Percentiles rank a stretch among this genome's conserved stretches.
phyloP scores from a whole-genome alignment of 2,113 vertebrate species.

The Procavia capensis region DNA sequence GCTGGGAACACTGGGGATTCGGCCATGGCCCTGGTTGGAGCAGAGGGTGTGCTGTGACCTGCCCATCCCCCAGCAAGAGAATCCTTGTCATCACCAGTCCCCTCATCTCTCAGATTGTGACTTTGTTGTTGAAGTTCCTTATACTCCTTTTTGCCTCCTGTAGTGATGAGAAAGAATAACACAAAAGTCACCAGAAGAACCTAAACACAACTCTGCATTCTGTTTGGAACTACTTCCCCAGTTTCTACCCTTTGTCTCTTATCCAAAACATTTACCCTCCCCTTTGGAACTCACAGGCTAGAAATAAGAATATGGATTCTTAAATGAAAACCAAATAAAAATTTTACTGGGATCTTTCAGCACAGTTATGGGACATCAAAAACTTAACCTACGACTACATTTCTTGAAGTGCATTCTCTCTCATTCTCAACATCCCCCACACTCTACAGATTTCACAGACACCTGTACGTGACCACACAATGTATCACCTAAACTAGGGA shows the following conservation, averaged over 20 bases:
- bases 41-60: background rate
- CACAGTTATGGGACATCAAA: background rate
- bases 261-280: background rate
- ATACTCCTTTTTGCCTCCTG: background rate
- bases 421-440: background rate
- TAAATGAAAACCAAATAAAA: constrained; percentile 51
- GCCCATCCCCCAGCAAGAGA: background rate
- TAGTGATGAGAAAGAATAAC: background rate
- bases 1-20: fast-evolving
- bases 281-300: background rate
- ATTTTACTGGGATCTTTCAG: constrained; percentile 3
- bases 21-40: background rate
- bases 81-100: background rate
- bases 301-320: background rate
- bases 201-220: no score
- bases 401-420: background rate
- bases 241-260: background rate
- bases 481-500: background rate
- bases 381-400: background rate
- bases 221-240: background rate
- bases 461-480: background rate
- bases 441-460: background rate
- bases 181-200: background rate
- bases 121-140: background rate
- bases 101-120: background rate